phyloP scores from a whole-genome alignment of 2,797 vertebrate genomes.

The Scyliorhinus canicula region DNA sequence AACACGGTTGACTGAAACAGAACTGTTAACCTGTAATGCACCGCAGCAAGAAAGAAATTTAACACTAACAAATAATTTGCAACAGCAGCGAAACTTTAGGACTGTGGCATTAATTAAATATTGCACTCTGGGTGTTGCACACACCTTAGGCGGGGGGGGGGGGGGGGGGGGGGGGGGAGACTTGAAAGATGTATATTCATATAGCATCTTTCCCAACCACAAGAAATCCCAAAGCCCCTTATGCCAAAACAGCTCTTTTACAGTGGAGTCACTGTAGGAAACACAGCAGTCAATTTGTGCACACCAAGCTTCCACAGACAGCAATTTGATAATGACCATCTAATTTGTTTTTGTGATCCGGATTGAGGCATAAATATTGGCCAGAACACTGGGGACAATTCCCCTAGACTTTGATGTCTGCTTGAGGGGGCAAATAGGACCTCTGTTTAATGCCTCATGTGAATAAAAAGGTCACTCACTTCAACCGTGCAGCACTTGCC shows the following conservation, averaged over 20 bases:
- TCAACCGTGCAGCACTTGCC: background rate
- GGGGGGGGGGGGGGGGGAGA: too few relatives aligned
- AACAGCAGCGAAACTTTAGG: background rate
- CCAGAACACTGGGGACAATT: background rate
- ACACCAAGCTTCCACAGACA: background rate
- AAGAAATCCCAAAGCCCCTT: background rate
- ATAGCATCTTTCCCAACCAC: background rate
- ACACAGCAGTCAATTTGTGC: background rate
- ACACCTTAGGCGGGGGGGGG: too few relatives aligned
- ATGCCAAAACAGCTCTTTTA: background rate
- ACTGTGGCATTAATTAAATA: background rate
- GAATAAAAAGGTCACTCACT: too few relatives aligned
- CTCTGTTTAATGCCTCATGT: too few relatives aligned
- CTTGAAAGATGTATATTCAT: background rate
- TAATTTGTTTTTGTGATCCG: background rate
- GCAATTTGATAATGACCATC: background rate
- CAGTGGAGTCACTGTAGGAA: background rate
- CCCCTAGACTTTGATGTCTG: background rate
- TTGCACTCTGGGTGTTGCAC: too few relatives aligned
- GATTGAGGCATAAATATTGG: too few relatives aligned
- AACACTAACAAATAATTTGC: too few relatives aligned
- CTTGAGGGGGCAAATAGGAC: too few relatives aligned
- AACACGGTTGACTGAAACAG: too few relatives aligned
- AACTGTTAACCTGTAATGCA: too few relatives aligned
- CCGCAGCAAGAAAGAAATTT: too few relatives aligned